Percentiles rank a stretch among this genome's conserved stretches.
Conservation (phyloP, 2,113 vertebrate species). For the Hippocampus guttulatus region DNA sequence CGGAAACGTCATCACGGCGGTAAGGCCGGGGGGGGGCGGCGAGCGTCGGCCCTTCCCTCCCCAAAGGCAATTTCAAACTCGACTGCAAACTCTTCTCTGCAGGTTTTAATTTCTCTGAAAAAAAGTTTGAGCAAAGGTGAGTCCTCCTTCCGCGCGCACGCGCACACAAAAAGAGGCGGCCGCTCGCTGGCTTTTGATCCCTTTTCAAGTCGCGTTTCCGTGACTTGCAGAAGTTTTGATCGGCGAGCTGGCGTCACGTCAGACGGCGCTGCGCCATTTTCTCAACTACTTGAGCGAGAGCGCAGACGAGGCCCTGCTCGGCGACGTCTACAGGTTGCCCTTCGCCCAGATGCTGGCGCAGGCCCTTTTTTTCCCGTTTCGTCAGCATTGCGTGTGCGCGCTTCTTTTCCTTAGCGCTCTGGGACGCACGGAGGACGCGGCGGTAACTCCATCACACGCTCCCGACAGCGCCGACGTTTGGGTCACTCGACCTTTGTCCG, state of each 20-base stretch:
- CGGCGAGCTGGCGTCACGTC: constrained; percentile 82
- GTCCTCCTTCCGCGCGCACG: neutral
- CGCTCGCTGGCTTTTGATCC: no score
- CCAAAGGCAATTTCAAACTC: no score
- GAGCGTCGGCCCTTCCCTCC: no score
- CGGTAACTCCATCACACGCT: constrained; percentile 66
- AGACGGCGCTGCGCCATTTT: constrained; percentile 85
- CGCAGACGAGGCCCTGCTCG: constrained; percentile 80
- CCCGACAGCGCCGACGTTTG: neutral
- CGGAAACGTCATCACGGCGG: constrained; percentile 90
- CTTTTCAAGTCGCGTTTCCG: neutral
- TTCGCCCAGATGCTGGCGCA: no score
- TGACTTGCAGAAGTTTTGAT: constrained; percentile 80
- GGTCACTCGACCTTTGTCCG: neutral
- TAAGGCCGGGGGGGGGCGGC: constrained; percentile 17
- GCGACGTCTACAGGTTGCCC: constrained; percentile 85
- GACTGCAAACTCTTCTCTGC: constrained; percentile 23
- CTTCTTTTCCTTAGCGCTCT: constrained; percentile 66
- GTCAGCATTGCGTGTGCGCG: no score
- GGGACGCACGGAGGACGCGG: constrained; percentile 85
- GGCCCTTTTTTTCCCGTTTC: no score
- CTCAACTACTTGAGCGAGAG: constrained; percentile 88
- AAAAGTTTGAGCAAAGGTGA: constrained; percentile 87
- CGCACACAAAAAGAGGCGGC: no score
- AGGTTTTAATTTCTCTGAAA: constrained; percentile 92